Evolutionary conservation across 2,888 invertebrate species (phyloP).

Genomic region (Dryobotodes eremita): DNA sequence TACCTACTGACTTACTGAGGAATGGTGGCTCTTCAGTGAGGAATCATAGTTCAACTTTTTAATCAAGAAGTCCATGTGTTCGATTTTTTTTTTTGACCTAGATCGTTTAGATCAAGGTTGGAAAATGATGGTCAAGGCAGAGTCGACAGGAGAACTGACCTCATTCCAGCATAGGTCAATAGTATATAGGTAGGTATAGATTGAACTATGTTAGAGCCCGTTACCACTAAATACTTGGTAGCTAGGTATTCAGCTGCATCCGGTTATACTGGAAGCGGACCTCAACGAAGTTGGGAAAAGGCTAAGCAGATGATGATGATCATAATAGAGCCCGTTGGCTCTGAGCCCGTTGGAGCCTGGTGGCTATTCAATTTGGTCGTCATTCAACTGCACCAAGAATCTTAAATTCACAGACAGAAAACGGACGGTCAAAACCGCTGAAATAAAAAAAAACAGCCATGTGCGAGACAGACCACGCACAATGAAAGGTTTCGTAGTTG

Average conservation of each 20-base stretch:
- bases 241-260: background rate
- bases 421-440: background rate
- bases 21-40: background rate
- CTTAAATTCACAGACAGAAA: background rate
- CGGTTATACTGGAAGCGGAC: background rate
- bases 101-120: background rate
- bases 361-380: background rate
- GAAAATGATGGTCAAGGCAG: background rate
- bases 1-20: background rate
- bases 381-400: background rate
- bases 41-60: background rate
- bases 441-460: background rate
- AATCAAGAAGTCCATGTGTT: background rate
- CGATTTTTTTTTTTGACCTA: background rate
- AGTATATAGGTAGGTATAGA: background rate
- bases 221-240: background rate
- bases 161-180: background rate
- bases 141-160: background rate
- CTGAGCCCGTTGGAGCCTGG: background rate
- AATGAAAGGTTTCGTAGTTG: background rate
- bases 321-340: background rate
- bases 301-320: background rate
- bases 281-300: too few species aligned
- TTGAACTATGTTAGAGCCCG: slow-evolving; percentile 4
- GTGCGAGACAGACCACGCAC: background rate